These are phyloP conservation scores for Pipistrellus pipistrellus DNA, from an alignment of 2,797 vertebrate species.

Conservation along the genomic window DNA sequence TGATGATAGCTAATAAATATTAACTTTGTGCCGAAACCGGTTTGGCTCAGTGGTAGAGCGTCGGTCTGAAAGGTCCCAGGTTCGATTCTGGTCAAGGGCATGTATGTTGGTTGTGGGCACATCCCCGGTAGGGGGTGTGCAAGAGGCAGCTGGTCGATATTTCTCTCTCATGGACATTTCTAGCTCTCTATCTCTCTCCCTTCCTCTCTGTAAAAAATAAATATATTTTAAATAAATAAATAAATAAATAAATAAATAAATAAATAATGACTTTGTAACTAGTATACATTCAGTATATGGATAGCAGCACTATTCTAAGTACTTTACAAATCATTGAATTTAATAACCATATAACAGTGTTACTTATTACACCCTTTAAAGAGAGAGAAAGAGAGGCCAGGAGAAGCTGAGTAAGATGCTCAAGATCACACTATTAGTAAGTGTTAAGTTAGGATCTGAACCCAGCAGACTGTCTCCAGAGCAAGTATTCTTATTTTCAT, in stretches of 20 bases:
- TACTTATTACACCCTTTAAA: background rate
- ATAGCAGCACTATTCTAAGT: background rate
- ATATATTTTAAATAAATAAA: background rate
- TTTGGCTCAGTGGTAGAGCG: no score
- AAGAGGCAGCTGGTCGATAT: no score
- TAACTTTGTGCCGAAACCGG: background rate
- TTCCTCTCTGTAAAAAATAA: no score
- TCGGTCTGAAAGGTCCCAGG: no score
- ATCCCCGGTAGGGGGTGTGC: no score
- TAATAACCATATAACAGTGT: background rate
- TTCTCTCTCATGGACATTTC: no score
- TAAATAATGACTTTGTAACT: conserved; percentile 38
- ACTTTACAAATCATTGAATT: background rate
- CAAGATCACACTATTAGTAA: conserved; percentile 17
- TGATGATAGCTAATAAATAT: conserved; percentile 28
- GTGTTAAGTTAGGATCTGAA: conserved; percentile 28
- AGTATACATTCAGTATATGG: background rate
- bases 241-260: background rate
- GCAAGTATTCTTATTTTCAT: conserved; percentile 51
- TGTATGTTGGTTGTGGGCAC: no score
- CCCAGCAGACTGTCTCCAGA: conserved; percentile 54
- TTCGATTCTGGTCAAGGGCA: no score
- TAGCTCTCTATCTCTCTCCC: no score
- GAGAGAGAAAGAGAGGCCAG: background rate
- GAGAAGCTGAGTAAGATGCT: background rate